Evolutionary conservation across 2,113 vertebrate genomes (phyloP).

Genomic region (Boulengerochromis microlepis): DNA sequence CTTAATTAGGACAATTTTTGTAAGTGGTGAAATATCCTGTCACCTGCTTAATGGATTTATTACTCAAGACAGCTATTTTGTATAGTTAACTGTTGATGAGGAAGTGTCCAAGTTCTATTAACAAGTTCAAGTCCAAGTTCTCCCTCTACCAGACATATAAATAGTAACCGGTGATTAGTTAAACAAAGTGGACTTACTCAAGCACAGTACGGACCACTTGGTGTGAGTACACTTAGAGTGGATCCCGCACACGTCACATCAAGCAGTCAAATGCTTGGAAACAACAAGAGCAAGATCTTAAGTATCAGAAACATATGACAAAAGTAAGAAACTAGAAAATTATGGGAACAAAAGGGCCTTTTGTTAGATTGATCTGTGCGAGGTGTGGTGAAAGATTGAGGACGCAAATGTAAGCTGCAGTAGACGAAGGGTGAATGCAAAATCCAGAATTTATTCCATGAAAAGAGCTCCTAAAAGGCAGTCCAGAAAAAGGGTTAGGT

Average conservation of each 20-base stretch:
- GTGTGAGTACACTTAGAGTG: background rate
- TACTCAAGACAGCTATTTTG: background rate
- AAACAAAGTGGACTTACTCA: background rate
- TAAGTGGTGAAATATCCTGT: background rate
- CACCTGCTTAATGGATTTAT: background rate
- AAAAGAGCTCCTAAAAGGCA: background rate
- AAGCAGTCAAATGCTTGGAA: background rate
- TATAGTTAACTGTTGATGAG: background rate
- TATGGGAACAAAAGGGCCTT: background rate
- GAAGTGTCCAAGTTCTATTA: background rate
- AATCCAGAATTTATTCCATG: background rate
- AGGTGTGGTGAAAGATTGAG: background rate
- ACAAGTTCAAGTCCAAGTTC: background rate
- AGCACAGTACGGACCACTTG: background rate
- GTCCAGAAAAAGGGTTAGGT: background rate
- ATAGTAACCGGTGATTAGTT: background rate
- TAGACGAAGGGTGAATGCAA: background rate
- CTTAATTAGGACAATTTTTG: background rate
- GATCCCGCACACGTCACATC: background rate
- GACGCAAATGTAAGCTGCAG: background rate
- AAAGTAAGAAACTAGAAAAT: background rate
- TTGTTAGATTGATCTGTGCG: background rate
- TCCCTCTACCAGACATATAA: background rate
- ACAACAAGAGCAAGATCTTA: background rate
- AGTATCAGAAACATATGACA: background rate